These are phyloP conservation scores for Corythornis madagascariensis DNA, from an alignment of 2,113 vertebrate genomes.

Conservation along the genomic window DNA sequence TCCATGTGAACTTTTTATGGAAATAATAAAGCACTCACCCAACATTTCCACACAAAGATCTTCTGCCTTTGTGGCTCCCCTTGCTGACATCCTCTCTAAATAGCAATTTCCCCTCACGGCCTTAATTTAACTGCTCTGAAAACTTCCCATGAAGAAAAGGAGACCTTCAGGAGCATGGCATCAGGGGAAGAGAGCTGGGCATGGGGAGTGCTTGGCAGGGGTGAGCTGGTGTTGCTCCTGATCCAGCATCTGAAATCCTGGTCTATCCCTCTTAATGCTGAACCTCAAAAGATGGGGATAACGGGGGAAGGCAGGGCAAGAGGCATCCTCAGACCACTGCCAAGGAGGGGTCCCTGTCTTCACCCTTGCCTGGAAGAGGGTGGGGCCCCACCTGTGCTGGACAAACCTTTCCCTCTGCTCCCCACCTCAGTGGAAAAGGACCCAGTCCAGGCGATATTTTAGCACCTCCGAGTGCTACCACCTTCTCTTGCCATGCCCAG, in stretches of 20 bases:
- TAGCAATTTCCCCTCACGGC: too few relatives aligned
- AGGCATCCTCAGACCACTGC: not conserved
- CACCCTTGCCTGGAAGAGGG: not conserved
- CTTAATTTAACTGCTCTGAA: not conserved
- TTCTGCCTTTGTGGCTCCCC: not conserved
- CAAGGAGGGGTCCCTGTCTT: not conserved
- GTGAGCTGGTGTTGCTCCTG: not conserved
- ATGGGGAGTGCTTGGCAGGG: not conserved
- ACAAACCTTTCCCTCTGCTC: not conserved
- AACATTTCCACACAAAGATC: not conserved
- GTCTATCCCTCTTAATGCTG: not conserved
- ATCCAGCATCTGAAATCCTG: not conserved
- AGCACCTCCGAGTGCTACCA: not conserved
- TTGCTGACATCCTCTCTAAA: not conserved
- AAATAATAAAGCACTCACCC: not conserved
- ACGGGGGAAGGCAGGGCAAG: not conserved
- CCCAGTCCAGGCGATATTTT: not conserved
- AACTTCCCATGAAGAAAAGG: not conserved
- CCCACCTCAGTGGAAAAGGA: not conserved
- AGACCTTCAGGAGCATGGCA: not conserved
- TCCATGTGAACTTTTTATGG: not conserved
- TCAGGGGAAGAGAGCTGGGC: not conserved
- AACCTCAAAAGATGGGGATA: rapidly evolving
- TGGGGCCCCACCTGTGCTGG: not conserved
- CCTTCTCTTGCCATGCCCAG: too few relatives aligned